Evolutionary conservation across 2,888 invertebrate species (phyloP), one percentile per base, ranked within the genome.

Genomic region (Orchesella flavescens): DNA sequence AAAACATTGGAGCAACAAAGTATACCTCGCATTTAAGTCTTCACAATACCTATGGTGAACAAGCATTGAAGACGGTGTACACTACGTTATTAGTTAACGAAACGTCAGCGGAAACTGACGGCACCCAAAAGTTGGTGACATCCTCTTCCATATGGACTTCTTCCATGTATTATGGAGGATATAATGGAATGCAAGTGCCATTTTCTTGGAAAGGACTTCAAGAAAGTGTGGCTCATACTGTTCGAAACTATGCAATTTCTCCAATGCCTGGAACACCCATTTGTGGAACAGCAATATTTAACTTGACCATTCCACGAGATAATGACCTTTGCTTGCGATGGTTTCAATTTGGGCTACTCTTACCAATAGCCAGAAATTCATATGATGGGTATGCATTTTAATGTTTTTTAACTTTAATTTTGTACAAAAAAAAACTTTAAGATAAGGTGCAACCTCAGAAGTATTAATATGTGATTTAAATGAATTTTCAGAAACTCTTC

Each of bases 301-400:
- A 84, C 2, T 76, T 63, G 15, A 61, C 71, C 0, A 17, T 63
- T n/a, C 88, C 88, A 1, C 88, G 89, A 1, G 91, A 92, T 71
- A 90, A 91, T 15, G 89, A 89, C 15, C 89, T 94, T 4, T 95
- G 94, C 86, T 89, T 93, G 0, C 91, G 93, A 86, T 95, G 95
- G 95, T 93, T 93, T 85, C 91, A 93, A 89, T 91, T 93, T 7
- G 93, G 93, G 0, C 92, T 93, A 0, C 93, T 93, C 71, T 91
- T 94, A 88, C 94, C 94, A 0, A 89, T 93, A 87, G 90, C 93
- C 46, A 91, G 92, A 84, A 85, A 88, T 49, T 85, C 85, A 55
- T 87, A 87, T 24, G 80, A 80, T 46, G 86, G 80, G 75, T 92
- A 92, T 0, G 91, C n/a, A n/a, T n/a, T n/a, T n/a, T 90, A 24